Base-by-base conservation (phyloP, 2,888 invertebrate species). In the Drosophila niveifrons region DNA sequence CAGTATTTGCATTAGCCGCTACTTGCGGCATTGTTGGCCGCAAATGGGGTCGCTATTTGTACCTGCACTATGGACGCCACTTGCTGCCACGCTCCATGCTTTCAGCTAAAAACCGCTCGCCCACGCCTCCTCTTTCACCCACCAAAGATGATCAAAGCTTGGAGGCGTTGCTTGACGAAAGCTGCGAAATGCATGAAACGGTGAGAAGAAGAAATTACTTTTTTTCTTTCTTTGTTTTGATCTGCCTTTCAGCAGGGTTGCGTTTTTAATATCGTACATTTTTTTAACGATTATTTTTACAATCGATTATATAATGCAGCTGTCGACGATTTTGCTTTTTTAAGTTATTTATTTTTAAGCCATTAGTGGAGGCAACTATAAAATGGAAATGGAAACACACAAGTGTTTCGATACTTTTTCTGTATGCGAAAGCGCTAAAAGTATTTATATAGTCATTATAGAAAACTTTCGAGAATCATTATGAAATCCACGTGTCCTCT, bases 141-240 rank as follows among this genome's bases (percentile, higher is more conserved):
- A 79, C 85, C 23, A 90, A 90, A 71, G 91, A 92, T 68, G 90
- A 89, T 80, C 91, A 91, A 69, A 92, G 85, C 72, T 79, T 92
- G 53, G 92, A 92, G 78, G 86, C 90, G 13, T 77, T 91, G 66
- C 84, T 91, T 41, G 92, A 92, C 71, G 90, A 91, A 71, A 90
- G 91, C 74, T 86, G 91, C 3, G 92, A 92, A 85, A 91, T 92
- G 90, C 90, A 91, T 50, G 91, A 91, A 81, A 92, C 92, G 92
- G 92, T 92, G 84, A 92, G 92, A 23, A 18, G 9, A 55, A 34
- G 31, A 34, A 31, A 10, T 41, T 15, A 11, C 4, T 13, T 13
- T 39, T 39, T 39, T 1, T 13, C 13, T 41, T 7, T 36, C n/a
- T 36, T 34, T 11, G 36, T 36, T 36, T 36, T n/a, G n/a, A 6